Percentiles rank a stretch among this genome's conserved stretches.
Evolutionary conservation across 2,113 vertebrate genomes (phyloP).

Genomic region (Leptocoma aspasia): DNA sequence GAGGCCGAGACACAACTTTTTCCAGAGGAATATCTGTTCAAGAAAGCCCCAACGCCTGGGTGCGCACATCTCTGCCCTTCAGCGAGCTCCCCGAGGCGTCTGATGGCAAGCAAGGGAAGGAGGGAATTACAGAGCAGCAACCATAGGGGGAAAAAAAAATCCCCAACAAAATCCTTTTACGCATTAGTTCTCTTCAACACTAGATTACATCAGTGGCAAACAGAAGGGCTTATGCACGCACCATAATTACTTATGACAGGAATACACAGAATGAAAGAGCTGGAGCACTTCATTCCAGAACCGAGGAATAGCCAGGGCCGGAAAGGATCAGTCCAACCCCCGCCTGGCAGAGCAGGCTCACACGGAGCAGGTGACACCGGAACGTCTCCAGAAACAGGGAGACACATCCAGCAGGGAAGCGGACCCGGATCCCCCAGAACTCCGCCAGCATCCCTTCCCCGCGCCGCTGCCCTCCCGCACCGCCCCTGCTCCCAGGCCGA

Average conservation of each 20-base stretch:
- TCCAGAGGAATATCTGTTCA: background rate
- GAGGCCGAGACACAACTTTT: background rate
- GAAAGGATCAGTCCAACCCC: background rate
- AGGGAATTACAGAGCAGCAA: background rate
- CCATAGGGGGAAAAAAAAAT: accelerated
- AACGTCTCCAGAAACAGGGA: background rate
- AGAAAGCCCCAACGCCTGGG: background rate
- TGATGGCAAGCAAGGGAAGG: background rate
- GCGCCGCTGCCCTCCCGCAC: background rate
- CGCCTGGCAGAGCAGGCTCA: background rate
- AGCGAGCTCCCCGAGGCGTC: accelerated
- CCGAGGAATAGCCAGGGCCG: accelerated
- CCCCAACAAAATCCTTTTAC: background rate
- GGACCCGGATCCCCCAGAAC: background rate
- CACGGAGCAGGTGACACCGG: background rate
- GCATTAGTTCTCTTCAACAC: background rate
- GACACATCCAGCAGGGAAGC: background rate
- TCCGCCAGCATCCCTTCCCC: background rate
- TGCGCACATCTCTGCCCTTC: background rate
- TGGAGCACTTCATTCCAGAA: no score
- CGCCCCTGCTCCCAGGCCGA: background rate
- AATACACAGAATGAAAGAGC: background rate
- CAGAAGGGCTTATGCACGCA: background rate
- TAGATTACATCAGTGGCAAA: background rate
- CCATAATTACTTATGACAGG: background rate